Conservation (phyloP, 2,888 invertebrate species). For the Crocallis elinguaria region DNA sequence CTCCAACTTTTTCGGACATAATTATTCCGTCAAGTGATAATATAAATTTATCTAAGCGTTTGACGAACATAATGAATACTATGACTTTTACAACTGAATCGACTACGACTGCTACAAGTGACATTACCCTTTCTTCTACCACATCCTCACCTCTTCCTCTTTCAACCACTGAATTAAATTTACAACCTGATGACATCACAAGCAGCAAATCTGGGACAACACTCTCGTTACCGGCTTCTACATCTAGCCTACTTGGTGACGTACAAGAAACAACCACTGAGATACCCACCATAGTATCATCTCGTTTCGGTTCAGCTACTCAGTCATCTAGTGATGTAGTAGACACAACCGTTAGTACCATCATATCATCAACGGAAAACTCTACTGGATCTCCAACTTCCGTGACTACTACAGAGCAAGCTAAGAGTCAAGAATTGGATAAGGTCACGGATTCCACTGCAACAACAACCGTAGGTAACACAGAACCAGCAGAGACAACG, state of each 20-base stretch:
- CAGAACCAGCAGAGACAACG: constrained; percentile 21
- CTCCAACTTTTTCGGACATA: constrained; percentile 60
- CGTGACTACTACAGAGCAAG: constrained; percentile 40
- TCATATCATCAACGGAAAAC: constrained; percentile 10
- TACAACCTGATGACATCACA: constrained; percentile 42
- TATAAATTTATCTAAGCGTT: constrained; percentile 64
- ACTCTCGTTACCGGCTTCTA: constrained; percentile 18
- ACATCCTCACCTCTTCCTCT: constrained; percentile 47
- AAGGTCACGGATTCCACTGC: constrained; percentile 9
- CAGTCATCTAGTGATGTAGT: neutral
- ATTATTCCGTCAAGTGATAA: constrained; percentile 54
- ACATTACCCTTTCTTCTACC: constrained; percentile 41
- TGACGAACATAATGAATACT: constrained; percentile 70
- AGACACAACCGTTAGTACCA: constrained; percentile 5
- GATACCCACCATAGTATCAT: constrained; percentile 22
- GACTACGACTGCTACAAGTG: constrained; percentile 44
- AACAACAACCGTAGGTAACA: constrained; percentile 27
- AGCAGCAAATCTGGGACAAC: constrained; percentile 38
- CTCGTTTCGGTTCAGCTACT: constrained; percentile 29
- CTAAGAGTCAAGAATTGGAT: constrained; percentile 21
- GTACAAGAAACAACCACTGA: constrained; percentile 34
- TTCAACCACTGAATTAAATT: constrained; percentile 39
- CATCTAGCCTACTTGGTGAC: constrained; percentile 22
- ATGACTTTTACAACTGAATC: constrained; percentile 64
- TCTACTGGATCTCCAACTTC: constrained; percentile 27